Percentiles rank a stretch among this genome's conserved stretches.
These are phyloP conservation scores for Teinopalpus imperialis DNA, from an alignment of 2,888 invertebrate species.

Conservation along the genomic window DNA sequence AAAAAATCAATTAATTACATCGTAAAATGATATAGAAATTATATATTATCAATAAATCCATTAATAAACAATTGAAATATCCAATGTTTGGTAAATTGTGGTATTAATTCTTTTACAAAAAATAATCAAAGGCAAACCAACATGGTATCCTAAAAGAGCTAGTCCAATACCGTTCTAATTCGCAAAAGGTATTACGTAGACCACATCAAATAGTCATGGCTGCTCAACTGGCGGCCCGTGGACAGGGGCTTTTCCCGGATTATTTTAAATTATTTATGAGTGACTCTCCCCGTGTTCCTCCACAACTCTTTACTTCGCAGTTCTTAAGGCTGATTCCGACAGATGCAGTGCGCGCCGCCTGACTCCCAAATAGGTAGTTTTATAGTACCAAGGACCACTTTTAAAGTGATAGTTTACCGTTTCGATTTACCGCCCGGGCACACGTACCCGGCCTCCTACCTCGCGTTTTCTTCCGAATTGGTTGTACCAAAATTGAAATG, in stretches of 20 bases:
- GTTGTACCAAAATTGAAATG: slow-evolving; percentile 41
- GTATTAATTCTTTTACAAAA: slow-evolving; percentile 23
- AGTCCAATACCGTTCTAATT: slow-evolving; percentile 53
- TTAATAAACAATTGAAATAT: too few relatives aligned
- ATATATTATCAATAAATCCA: too few relatives aligned
- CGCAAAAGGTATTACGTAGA: slow-evolving; percentile 53
- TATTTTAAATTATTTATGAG: slow-evolving; percentile 81
- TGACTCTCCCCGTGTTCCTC: slow-evolving; percentile 60
- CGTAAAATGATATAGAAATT: too few relatives aligned
- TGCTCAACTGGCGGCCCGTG: slow-evolving; percentile 54
- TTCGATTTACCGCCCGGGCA: slow-evolving; percentile 63
- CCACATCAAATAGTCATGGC: slow-evolving; percentile 67
- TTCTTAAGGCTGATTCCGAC: slow-evolving; percentile 38
- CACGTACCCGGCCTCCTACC: slow-evolving; percentile 47
- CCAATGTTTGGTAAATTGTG: too few relatives aligned
- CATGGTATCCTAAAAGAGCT: slow-evolving; percentile 31
- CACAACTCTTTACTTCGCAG: slow-evolving; percentile 41
- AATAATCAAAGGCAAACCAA: slow-evolving; percentile 23
- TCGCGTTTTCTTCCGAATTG: slow-evolving; percentile 44
- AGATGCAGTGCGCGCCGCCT: slow-evolving; percentile 48
- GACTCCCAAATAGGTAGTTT: slow-evolving; percentile 69
- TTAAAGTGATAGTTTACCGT: slow-evolving; percentile 67
- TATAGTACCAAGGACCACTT: slow-evolving; percentile 58
- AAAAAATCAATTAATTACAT: too few relatives aligned
- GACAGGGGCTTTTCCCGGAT: slow-evolving; percentile 75